Evolutionary conservation across 2,888 invertebrate genomes (phyloP).

Genomic region (Amblyjoppa proteus): DNA sequence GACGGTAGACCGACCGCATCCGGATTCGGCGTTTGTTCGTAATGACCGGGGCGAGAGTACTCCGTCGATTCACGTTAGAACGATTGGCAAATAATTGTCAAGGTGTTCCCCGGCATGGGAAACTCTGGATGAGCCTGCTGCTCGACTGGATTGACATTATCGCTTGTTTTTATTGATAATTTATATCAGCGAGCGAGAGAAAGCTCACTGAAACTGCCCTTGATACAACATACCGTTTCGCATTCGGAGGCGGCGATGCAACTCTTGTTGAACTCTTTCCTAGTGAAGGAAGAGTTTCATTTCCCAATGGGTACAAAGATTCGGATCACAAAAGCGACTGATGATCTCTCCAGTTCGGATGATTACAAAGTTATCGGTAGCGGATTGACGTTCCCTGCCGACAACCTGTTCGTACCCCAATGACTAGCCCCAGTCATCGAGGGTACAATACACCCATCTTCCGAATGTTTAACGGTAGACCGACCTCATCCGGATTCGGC

Average conservation of each 20-base stretch:
- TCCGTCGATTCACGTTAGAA: conserved; percentile 24
- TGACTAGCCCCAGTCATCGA: not conserved
- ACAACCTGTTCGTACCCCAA: conserved; percentile 1
- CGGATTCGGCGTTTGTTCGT: conserved; percentile 30
- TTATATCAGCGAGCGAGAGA: conserved; percentile 56
- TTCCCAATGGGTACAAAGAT: too few species aligned
- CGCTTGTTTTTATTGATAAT: conserved; percentile 66
- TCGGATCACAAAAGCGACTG: not conserved
- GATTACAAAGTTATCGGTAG: conserved; percentile 33
- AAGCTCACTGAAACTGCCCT: not conserved
- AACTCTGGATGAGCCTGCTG: not conserved
- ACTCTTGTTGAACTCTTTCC: conserved; percentile 50
- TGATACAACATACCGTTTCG: too few species aligned
- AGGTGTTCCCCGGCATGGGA: conserved; percentile 34
- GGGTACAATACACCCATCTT: not conserved
- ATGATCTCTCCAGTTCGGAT: conserved; percentile 15
- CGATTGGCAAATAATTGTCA: conserved; percentile 60
- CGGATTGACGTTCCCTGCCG: not conserved
- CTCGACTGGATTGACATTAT: conserved; percentile 47
- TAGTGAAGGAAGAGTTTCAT: not conserved
- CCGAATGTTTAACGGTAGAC: conserved; percentile 30
- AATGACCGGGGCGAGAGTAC: conserved; percentile 28
- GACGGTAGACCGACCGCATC: conserved; percentile 12
- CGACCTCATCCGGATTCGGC: conserved; percentile 14
- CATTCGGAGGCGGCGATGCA: not conserved